Evolutionary conservation across 1,140 invertebrate species (phyloP).

Genomic region (Papilio polyxenes): DNA sequence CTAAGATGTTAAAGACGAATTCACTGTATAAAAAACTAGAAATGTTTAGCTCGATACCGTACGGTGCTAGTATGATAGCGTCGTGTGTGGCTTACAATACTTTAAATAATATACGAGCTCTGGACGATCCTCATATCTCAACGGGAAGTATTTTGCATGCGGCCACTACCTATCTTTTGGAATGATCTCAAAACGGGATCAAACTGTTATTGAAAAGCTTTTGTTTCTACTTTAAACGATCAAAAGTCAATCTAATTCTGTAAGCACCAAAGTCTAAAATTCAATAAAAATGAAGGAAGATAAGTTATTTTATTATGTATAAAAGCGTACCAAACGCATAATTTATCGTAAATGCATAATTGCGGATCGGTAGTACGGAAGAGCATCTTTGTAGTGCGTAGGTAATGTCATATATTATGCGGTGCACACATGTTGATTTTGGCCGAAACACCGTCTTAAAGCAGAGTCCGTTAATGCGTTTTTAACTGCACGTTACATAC

Average conservation of each 20-base stretch:
- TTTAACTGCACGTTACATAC: slow-evolving; percentile 43
- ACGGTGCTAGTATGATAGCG: slow-evolving; percentile 50
- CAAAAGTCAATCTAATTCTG: slow-evolving; percentile 42
- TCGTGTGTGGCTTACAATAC: slow-evolving; percentile 75
- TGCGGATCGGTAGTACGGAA: slow-evolving; percentile 60
- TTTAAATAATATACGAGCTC: slow-evolving; percentile 69
- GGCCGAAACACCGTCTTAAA: slow-evolving; percentile 19
- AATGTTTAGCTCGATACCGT: slow-evolving; percentile 15
- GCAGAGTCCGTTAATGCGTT: slow-evolving; percentile 40
- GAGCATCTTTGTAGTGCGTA: slow-evolving; percentile 59
- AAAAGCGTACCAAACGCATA: slow-evolving; percentile 60
- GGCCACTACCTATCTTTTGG: slow-evolving; percentile 73
- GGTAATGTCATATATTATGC: slow-evolving; percentile 64
- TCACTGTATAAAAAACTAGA: slow-evolving; percentile 26
- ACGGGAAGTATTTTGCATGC: slow-evolving; percentile 77
- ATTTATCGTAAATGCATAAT: slow-evolving; percentile 75
- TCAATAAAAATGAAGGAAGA: slow-evolving; percentile 3
- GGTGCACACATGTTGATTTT: slow-evolving; percentile 50
- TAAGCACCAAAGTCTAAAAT: slow-evolving; percentile 39
- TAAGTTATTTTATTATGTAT: slow-evolving; percentile 41
- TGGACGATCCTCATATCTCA: slow-evolving; percentile 75
- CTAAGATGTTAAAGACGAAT: slow-evolving; percentile 20
- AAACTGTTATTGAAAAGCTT: slow-evolving; percentile 44
- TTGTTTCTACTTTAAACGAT: slow-evolving; percentile 30
- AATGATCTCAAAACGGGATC: slow-evolving; percentile 74